Conservation (phyloP, 2,888 invertebrate species). For the Cosmopolites sordidus region DNA sequence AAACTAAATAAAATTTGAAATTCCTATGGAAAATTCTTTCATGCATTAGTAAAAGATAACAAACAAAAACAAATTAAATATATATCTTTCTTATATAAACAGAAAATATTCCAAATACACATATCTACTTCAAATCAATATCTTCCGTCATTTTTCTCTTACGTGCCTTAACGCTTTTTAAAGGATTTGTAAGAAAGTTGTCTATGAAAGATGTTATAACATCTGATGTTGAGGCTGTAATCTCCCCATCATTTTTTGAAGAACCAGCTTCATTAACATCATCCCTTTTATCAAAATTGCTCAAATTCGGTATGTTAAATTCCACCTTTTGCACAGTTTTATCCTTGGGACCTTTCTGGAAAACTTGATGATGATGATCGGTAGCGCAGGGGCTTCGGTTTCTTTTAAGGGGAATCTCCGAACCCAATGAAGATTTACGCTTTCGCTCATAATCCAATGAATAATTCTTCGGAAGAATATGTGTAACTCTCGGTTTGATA, state of each 20-base stretch:
- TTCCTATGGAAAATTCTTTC: too few species aligned
- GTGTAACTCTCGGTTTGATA: conserved; percentile 42
- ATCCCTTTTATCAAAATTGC: conserved; percentile 26
- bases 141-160: conserved; percentile 45
- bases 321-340: conserved; percentile 17
- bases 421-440: conserved; percentile 36
- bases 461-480: conserved; percentile 35
- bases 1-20: too few species aligned
- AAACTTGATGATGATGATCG: not conserved
- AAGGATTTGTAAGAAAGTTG: conserved; percentile 31
- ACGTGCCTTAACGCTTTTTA: conserved; percentile 35
- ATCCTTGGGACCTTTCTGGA: not conserved
- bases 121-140: conserved; percentile 36
- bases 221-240: not conserved
- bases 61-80: too few species aligned
- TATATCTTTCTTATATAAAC: too few species aligned
- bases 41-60: too few species aligned
- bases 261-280: conserved; percentile 29
- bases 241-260: not conserved
- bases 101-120: too few species aligned
- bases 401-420: conserved; percentile 36
- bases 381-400: conserved; percentile 26
- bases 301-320: conserved; percentile 29
- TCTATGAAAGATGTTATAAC: conserved; percentile 36
- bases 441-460: conserved; percentile 43